Conservation (phyloP, 2,888 invertebrate genomes). For the Cyclophora punctaria region DNA sequence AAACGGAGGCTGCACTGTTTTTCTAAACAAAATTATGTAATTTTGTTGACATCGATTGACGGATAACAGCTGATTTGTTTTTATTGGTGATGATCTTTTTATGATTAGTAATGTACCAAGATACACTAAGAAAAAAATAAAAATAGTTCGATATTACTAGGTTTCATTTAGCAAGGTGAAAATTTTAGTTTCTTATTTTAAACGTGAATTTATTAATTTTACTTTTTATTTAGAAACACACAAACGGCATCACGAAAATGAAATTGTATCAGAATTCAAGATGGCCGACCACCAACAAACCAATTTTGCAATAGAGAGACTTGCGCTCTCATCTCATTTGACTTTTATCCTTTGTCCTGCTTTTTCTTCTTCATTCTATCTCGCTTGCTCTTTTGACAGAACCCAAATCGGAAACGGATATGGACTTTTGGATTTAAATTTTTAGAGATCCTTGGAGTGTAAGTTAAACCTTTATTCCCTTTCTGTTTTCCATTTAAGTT, state of each 20-base stretch:
- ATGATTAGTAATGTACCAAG: constrained; percentile 17
- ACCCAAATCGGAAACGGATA: constrained; percentile 4
- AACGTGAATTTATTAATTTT: constrained; percentile 32
- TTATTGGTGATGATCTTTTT: constrained; percentile 66
- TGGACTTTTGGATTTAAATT: too few species aligned
- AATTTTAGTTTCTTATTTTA: constrained; percentile 19
- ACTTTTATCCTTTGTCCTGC: neutral
- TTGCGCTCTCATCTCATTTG: neutral
- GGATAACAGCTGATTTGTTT: constrained; percentile 75
- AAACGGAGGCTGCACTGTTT: constrained; percentile 68
- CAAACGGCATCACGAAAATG: constrained; percentile 49
- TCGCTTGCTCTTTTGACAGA: constrained; percentile 12
- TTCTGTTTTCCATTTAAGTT: too few species aligned
- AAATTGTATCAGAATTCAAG: constrained; percentile 41
- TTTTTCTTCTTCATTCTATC: neutral
- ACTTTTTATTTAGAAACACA: constrained; percentile 58
- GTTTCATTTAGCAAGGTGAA: constrained; percentile 25
- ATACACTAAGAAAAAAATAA: constrained; percentile 15
- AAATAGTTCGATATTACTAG: constrained; percentile 32
- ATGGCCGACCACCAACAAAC: constrained; percentile 42
- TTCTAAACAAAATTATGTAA: constrained; percentile 76
- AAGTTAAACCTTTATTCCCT: too few species aligned
- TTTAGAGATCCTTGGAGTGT: too few species aligned
- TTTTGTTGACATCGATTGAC: constrained; percentile 77
- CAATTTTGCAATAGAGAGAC: neutral